Evolutionary conservation across 2,888 invertebrate genomes (phyloP), one percentile per base, ranked within the genome.

Genomic region (Epirrhoe alternata): DNA sequence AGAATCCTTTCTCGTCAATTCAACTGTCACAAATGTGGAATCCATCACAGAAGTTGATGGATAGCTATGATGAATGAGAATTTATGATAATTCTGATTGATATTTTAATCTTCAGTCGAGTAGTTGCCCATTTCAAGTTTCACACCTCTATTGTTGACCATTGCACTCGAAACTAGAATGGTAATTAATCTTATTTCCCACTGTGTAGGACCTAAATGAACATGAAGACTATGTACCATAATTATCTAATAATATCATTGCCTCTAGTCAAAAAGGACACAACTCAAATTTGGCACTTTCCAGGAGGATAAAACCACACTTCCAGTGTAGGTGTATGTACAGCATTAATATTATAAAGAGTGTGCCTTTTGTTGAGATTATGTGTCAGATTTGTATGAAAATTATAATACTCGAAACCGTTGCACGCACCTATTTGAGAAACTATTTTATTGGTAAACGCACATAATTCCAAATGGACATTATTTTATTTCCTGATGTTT

Each of bases 11-110:
- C 78, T 77, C 73, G 80, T 77, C 87, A 84, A 86, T 91, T 90
- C 88, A 86, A 88, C 87, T 90, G 91, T 90, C 90, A 89, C 90
- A 90, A 92, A 92, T 88, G 78, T 75, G 77, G 79, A 78, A 79
- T 87, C 84, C 86, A 87, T 90, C 87, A 86, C 75, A 71, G 73
- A 76, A 75, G 78, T 77, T 91, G 93, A 92, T 87, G 87, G 89
- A 92, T 92, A 71, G 81, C 70, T 73, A 77, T 75, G 73, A 86
- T 90, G 88, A 90, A 92, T 90, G 81, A 80, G 77, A 81, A 88
- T 81, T 45, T 90, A 92, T 92, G 90, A 74, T 87, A 92, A 92
- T 92, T 72, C 72, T 80, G 83, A 91, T 92, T 87, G 87, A 88
- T 82, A 92, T 92, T 90, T 82, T 88, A 92, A 92, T 92, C 80